Base-by-base conservation (phyloP, 2,113 vertebrate species). In the Leptobrachium ailaonicum region DNA sequence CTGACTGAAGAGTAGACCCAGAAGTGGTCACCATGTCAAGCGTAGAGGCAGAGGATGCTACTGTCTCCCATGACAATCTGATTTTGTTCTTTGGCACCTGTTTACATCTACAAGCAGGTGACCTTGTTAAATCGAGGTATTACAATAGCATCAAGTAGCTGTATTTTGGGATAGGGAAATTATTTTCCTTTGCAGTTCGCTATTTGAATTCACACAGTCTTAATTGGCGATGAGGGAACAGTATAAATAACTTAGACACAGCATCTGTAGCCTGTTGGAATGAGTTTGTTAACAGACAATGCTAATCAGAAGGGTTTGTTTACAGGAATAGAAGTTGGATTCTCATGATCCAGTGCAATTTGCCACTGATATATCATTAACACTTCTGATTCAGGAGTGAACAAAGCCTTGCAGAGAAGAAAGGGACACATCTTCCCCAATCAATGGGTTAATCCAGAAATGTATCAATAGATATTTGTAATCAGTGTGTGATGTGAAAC, bases 171-270 rank as follows among this genome's bases (percentile, higher is more conserved):
- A 41, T 43, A 41, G 8, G 4, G 43, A 42, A 71, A 71, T 20
- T 32, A 6, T 44, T 64, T 79, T 44, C 53, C 66, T 80, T 74
- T 76, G 47, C 50, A 67, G 71, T 60, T 73, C 77, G 53, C 43
- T 80, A 66, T 80, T 80, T 80, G 41, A 47, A 72, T 74, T 80
- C 78, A 80, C 63, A 80, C 60, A 58, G 72, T 80, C 40, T 4
- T 45, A n/a, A 53, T 58, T 42, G 71, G 66, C 56, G 78, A 73
- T 44, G 50, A 73, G 62, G 47, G 54, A 68, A 50, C 42, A 12
- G 72, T 81, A 81, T 81, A 75, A 81, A 81, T 81, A 81, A 81
- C 71, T 64, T 64, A 75, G 79, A 75, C 79, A 75, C 72, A 73
- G 79, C 71, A 74, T 81, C 72, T 81, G 79, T 75, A 53, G 62